Conservation (phyloP, 2,113 vertebrate genomes). For the Ivindomyrus marchei region DNA sequence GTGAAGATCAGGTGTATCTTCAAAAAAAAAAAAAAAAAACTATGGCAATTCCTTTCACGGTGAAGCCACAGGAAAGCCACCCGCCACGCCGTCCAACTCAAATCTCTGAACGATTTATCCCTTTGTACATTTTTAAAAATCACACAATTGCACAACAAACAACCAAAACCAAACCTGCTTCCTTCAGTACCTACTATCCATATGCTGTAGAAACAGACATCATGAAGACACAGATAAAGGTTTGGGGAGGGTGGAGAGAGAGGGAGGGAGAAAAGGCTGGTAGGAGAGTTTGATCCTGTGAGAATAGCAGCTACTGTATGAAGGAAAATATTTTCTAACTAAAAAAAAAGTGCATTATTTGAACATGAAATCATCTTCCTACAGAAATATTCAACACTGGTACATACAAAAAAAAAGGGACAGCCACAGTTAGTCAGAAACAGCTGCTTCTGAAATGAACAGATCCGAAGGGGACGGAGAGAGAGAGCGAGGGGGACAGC, state of each 20-base stretch:
- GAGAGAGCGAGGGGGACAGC: not conserved
- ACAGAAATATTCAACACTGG: conserved; percentile 17
- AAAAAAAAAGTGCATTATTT: conserved; percentile 18
- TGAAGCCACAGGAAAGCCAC: not conserved
- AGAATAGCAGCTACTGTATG: conserved; percentile 1
- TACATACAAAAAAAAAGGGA: not conserved
- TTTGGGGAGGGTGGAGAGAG: not conserved
- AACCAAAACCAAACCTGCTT: not conserved
- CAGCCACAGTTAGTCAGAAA: conserved; percentile 14
- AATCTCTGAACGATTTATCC: not conserved
- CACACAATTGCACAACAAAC: conserved; percentile 5
- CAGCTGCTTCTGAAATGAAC: conserved; percentile 11
- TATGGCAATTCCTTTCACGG: not conserved
- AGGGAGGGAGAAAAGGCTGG: not conserved
- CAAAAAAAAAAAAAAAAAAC: not conserved
- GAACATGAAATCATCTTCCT: conserved; percentile 12
- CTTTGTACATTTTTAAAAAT: not conserved
- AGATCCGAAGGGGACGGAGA: not conserved
- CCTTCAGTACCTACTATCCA: not conserved
- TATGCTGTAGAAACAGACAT: not conserved
- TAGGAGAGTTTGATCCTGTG: not conserved
- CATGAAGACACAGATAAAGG: not conserved
- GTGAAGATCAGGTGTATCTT: not conserved
- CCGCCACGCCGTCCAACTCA: not conserved
- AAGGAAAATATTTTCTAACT: conserved; percentile 6